Evolutionary conservation across 2,888 invertebrate genomes (phyloP).

Genomic region (Gastrophysa polygoni): DNA sequence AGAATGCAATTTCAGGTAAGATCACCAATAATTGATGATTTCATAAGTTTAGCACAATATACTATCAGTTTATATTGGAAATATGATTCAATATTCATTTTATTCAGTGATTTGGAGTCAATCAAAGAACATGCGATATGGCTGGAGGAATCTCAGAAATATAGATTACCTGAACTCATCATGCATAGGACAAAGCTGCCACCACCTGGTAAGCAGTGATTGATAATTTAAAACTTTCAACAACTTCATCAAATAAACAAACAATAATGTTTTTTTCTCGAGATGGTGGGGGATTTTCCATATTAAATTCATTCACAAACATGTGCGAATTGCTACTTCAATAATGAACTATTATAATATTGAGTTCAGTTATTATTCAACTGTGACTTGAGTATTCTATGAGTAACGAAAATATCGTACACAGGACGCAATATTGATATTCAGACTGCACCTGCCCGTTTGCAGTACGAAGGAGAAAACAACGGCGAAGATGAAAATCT

Average conservation of each 20-base stretch:
- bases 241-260: too few relatives aligned
- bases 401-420: constrained; percentile 15
- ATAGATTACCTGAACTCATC: constrained; percentile 72
- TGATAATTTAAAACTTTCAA: too few relatives aligned
- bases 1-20: constrained; percentile 74
- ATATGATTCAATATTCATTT: neutral
- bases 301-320: too few relatives aligned
- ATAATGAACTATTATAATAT: too few relatives aligned
- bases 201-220: constrained; percentile 61
- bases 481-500: constrained; percentile 34
- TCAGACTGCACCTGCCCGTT: constrained; percentile 59
- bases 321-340: too few relatives aligned
- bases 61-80: neutral
- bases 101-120: constrained; percentile 68
- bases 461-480: constrained; percentile 47
- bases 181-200: constrained; percentile 72
- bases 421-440: constrained; percentile 49
- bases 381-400: neutral
- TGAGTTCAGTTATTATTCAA: too few relatives aligned
- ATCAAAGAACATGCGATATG: constrained; percentile 72
- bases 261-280: too few relatives aligned
- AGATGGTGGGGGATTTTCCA: too few relatives aligned
- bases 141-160: constrained; percentile 76
- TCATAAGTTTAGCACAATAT: too few relatives aligned
- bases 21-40: too few relatives aligned